A percentile compares a stretch with the other conserved stretches of the same genome.
phyloP scores from a whole-genome alignment of 2,888 invertebrate species.

The Dorcus parallelipipedus region DNA sequence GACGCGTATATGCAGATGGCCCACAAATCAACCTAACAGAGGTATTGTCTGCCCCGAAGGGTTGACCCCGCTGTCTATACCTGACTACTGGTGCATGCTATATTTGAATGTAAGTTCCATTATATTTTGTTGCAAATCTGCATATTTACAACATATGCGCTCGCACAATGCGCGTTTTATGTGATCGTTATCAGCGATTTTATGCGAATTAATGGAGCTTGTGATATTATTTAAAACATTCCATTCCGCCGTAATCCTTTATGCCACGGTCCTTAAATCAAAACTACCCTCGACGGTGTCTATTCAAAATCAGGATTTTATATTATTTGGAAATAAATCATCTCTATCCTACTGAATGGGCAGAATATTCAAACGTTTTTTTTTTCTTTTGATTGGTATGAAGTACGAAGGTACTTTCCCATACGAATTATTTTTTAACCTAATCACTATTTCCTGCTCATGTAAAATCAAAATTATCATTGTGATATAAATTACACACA shows the following conservation, averaged over 20 bases:
- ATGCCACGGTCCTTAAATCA: slow-evolving; percentile 31
- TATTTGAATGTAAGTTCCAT: slow-evolving; percentile 40
- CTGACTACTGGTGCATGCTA: slow-evolving; percentile 47
- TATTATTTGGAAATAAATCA: slow-evolving; percentile 13
- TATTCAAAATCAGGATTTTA: slow-evolving; percentile 15
- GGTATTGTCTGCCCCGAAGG: slow-evolving; percentile 43
- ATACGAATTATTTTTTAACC: too few species aligned
- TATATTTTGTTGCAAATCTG: slow-evolving; percentile 42
- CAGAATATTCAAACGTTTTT: not conserved
- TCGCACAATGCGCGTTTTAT: slow-evolving; percentile 37
- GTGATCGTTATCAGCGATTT: slow-evolving; percentile 36
- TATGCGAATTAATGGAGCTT: slow-evolving; percentile 48
- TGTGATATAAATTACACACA: too few species aligned
- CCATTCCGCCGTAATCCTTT: slow-evolving; percentile 19
- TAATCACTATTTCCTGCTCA: too few species aligned
- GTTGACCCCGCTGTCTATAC: slow-evolving; percentile 36
- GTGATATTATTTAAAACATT: slow-evolving; percentile 40
- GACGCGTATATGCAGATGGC: slow-evolving; percentile 42
- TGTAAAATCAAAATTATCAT: too few species aligned
- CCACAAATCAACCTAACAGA: slow-evolving; percentile 42
- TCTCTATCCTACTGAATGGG: not conserved
- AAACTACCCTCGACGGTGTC: slow-evolving; percentile 20
- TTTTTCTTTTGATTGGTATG: too few species aligned
- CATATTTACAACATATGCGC: slow-evolving; percentile 39
- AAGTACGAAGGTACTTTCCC: too few species aligned